Evolutionary conservation across 2,113 vertebrate species (phyloP), one percentile per base, ranked within the genome.

Genomic region (Cyanocitta stelleri): DNA sequence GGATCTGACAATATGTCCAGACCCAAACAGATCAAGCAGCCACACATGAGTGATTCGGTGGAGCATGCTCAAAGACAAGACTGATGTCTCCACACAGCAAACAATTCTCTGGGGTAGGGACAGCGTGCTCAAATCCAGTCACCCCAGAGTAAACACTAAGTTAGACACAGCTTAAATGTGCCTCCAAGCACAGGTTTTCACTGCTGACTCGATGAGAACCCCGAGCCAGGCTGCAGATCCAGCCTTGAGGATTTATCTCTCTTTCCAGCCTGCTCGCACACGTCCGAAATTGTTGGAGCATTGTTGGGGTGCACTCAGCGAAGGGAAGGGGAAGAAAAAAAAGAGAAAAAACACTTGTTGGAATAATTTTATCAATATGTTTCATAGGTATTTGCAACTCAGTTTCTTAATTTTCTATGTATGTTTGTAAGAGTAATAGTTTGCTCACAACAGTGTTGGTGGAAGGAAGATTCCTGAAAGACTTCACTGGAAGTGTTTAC

Each of bases 131-230:
- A 86, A 95, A 97, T 97, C 95, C 96, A 96, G 95, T 98, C 96
- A 97, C 96, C 95, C 96, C 96, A 97, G 96, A 98, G 97, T 96
- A 97, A 97, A 95, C 96, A 97, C 93, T 82, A 94, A 96, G 91
- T 94, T 97, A 97, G 97, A 49, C 86, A 32, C 32, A 46, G 92
- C 94, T 94, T 95, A 96, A 96, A 90, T 87, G 89, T 95, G 95
- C 96, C 97, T 97, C 86, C 51, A 2, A 85, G 97, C 97, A 30
- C 73, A 54, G 56, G 83, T 91, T 91, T 95, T 93, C 81, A 30
- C 58, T 49, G 94, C 93, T 92, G 95, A 78, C 96, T 96, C 81
- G 32, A 92, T 72, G 94, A 93, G 35, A 95, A 72, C 95, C 97
- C 72, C 30, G 29, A 96, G 95, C 96, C 97, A 97, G 80, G 67